These are phyloP conservation scores for Stramonita haemastoma DNA, from an alignment of 2,888 invertebrate species.

Conservation along the genomic window DNA sequence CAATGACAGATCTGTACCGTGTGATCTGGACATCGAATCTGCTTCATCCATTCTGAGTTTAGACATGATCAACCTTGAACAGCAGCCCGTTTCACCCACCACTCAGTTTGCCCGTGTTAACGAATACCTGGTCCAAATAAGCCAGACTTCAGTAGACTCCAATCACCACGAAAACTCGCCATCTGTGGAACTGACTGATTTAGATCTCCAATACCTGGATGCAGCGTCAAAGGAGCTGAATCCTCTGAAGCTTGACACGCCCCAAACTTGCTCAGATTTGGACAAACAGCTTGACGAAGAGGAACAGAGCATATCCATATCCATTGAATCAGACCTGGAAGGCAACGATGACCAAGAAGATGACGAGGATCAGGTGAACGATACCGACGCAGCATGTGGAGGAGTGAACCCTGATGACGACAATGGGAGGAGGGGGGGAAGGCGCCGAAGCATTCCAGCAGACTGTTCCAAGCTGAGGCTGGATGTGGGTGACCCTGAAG, in stretches of 20 bases:
- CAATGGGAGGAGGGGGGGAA: neutral
- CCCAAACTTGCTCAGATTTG: neutral
- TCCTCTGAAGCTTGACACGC: neutral
- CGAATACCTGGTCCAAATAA: conserved; percentile 24
- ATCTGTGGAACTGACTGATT: neutral
- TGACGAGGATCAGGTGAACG: neutral
- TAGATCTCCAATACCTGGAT: neutral
- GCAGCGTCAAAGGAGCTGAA: neutral
- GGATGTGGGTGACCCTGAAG: conserved; percentile 49
- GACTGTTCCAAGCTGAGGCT: conserved; percentile 56
- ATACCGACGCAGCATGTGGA: neutral
- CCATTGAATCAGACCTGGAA: neutral
- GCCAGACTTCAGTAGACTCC: neutral
- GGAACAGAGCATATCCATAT: neutral
- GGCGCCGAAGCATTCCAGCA: neutral
- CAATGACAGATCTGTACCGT: neutral
- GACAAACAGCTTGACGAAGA: neutral
- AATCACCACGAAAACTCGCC: neutral
- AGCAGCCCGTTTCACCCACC: neutral
- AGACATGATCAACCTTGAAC: conserved; percentile 32
- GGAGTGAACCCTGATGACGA: neutral
- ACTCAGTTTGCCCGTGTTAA: conserved; percentile 6
- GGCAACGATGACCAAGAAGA: neutral
- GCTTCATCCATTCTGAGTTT: conserved; percentile 16
- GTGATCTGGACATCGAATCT: neutral